Evolutionary conservation across 2,888 invertebrate genomes (phyloP).

Genomic region (Melanotus villosus): DNA sequence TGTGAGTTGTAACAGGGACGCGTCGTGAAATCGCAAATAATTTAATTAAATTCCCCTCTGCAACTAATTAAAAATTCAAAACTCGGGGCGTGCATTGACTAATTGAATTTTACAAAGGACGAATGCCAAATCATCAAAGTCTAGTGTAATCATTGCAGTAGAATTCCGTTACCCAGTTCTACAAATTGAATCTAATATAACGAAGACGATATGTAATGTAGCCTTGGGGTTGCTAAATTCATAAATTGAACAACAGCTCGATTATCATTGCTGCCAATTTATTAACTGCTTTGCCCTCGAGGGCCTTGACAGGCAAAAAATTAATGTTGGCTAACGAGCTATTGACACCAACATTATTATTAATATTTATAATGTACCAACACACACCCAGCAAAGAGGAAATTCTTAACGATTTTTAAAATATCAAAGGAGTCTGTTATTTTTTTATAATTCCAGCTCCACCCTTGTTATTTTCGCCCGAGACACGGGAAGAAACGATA

Average conservation of each 20-base stretch:
- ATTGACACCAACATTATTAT: not conserved
- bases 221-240: constrained; percentile 12
- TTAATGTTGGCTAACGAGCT: constrained; percentile 8
- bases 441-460: too few species aligned
- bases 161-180: not conserved
- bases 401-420: not conserved
- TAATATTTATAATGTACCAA: not conserved
- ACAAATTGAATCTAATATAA: not conserved
- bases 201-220: not conserved
- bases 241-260: constrained; percentile 3
- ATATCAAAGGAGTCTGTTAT: too few species aligned
- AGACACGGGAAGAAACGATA: too few species aligned
- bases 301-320: constrained; percentile 10
- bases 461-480: too few species aligned
- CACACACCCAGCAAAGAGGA: not conserved
- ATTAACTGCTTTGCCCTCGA: constrained; percentile 1
- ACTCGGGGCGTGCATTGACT: too few species aligned
- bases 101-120: too few species aligned
- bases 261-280: constrained; percentile 9
- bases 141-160: too few species aligned
- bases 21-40: too few species aligned
- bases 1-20: too few species aligned
- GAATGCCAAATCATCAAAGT: too few species aligned
- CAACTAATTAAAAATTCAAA: too few species aligned
- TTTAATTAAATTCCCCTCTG: too few species aligned